Conservation (phyloP, 1,140 invertebrate species). For the Oryzaephilus surinamensis region DNA sequence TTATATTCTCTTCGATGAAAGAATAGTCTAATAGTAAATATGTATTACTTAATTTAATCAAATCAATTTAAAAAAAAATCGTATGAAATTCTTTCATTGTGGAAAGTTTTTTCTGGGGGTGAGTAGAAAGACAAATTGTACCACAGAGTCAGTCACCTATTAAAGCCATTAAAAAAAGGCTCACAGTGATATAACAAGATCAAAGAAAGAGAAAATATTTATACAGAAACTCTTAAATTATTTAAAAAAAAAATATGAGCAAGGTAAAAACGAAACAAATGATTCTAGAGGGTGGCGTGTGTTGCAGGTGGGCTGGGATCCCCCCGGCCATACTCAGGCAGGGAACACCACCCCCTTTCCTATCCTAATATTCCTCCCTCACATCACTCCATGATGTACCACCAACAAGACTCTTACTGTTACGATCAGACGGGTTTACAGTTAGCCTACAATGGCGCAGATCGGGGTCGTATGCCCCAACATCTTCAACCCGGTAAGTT, state of each 20-base stretch:
- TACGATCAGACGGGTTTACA: slow-evolving; percentile 48
- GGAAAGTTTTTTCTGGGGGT: slow-evolving; percentile 1
- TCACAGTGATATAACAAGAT: no score
- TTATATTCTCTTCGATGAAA: slow-evolving; percentile 18
- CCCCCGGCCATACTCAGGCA: slow-evolving; percentile 39
- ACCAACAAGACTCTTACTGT: slow-evolving; percentile 47
- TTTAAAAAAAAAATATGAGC: neutral
- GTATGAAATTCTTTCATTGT: slow-evolving; percentile 7
- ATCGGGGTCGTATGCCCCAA: slow-evolving; percentile 40
- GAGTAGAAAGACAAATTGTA: no score
- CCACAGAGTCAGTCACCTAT: no score
- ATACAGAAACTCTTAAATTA: no score
- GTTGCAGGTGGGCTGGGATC: slow-evolving; percentile 50
- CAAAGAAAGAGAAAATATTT: no score
- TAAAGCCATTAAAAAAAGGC: no score
- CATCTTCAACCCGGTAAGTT: slow-evolving; percentile 52
- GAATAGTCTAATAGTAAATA: no score
- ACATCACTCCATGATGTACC: slow-evolving; percentile 43
- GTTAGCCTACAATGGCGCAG: slow-evolving; percentile 41
- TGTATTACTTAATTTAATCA: no score
- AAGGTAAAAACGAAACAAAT: slow-evolving; percentile 3
- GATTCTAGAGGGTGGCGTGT: slow-evolving; percentile 29
- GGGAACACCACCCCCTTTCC: slow-evolving; percentile 40
- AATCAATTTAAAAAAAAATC: no score
- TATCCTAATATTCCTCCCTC: slow-evolving; percentile 32